Base-by-base conservation (phyloP, 2,888 invertebrate species). In the Synergus itoensis region DNA sequence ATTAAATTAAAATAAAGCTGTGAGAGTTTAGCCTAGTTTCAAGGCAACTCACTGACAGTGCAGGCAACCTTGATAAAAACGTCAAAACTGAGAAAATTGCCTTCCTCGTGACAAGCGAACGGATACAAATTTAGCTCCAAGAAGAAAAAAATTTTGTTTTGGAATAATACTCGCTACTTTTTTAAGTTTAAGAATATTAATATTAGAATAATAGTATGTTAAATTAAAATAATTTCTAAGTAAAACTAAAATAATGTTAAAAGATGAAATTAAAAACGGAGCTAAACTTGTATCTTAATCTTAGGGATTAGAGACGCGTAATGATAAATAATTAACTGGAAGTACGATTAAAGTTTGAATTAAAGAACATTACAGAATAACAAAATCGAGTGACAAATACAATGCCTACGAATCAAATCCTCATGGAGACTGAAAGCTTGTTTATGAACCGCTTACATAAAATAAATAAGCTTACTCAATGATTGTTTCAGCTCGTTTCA, bases 351-450 rank as follows among this genome's bases (percentile, higher is more conserved):
- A 9, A 65, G 65, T 65, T 65, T 40, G 41, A 65, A 41, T 40
- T 36, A 48, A 48, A 69, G 28, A 69, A 48, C 48, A 18, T 18
- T 14, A 62, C 28, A 28, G 28, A 14, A 62, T 28, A 12, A 62
- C 28, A 62, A 28, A 62, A 28, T 18, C 62, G 28, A 28, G 28
- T 28, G 62, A 62, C 28, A 62, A 57, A 57, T 62, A 81, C 83
- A 84, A 43, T 86, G 84, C 79, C 79, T 83, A 88, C 83, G 82
- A 88, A 89, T 86, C 87, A 88, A 88, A 90, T 82, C 82, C 80
- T 79, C 84, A 84, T 87, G 84, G 87, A 89, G 87, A 89, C 89
- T 88, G 89, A 89, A 84, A 84, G 53, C 79, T 79, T 41, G 41
- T 73, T 83, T 83, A 80, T 28, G 7, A 76, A 73, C 40, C 53